phyloP scores from a whole-genome alignment of 2,797 vertebrate species.

The Scolopax rusticola region DNA sequence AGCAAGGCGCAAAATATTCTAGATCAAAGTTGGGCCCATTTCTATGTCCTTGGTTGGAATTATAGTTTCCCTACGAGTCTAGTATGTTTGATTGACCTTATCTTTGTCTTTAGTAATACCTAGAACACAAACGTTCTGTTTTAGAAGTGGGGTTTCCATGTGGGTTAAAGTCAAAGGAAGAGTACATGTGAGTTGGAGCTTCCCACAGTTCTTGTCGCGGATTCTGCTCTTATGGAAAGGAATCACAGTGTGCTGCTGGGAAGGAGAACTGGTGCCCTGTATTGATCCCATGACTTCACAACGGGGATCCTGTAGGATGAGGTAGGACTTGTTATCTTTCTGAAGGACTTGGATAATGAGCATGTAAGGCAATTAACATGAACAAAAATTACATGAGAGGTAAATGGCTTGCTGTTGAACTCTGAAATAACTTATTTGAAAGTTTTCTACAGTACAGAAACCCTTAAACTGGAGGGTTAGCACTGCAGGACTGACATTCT shows the following conservation, averaged over 20 bases:
- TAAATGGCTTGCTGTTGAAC: neutral
- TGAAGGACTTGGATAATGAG: neutral
- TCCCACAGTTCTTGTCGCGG: neutral
- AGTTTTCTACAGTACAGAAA: constrained; percentile 60
- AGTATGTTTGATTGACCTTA: neutral
- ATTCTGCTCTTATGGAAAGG: neutral
- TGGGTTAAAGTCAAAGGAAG: neutral
- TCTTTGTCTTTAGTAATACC: neutral
- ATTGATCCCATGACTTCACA: neutral
- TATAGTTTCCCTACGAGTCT: neutral
- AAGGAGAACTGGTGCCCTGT: neutral
- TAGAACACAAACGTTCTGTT: neutral
- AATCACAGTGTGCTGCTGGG: neutral
- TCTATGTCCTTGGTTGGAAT: neutral
- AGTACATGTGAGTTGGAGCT: neutral
- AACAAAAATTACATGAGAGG: neutral
- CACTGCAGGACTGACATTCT: constrained; percentile 40
- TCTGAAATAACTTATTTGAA: constrained; percentile 42
- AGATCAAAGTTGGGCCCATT: neutral
- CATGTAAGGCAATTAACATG: neutral
- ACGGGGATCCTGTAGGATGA: neutral
- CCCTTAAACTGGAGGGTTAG: constrained; percentile 58
- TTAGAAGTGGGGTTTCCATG: neutral
- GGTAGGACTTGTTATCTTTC: neutral
- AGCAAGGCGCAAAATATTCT: neutral